phyloP scores from a whole-genome alignment of 2,113 vertebrate species.

The Myocastor coypus region DNA sequence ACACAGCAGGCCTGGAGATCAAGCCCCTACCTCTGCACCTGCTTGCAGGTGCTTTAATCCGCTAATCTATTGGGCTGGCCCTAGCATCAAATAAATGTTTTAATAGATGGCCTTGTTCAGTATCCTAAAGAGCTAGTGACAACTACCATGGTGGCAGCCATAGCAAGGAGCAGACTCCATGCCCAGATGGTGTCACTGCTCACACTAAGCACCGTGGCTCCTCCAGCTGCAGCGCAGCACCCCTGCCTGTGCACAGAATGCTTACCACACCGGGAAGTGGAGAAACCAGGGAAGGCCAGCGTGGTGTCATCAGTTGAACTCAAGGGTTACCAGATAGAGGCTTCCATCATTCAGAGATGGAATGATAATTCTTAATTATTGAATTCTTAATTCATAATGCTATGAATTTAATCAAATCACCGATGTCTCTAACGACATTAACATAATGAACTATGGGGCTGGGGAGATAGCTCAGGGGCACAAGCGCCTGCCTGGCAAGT shows the following conservation, averaged over 20 bases:
- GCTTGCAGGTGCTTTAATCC: too few species aligned
- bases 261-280: neutral
- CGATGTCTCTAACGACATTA: neutral
- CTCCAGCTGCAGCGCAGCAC: neutral
- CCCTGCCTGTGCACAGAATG: neutral
- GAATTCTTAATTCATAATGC: constrained; percentile 37
- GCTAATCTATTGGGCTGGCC: too few species aligned
- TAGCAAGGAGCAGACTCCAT: neutral
- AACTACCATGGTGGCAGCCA: neutral
- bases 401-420: neutral
- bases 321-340: neutral
- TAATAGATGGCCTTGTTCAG: constrained; percentile 29
- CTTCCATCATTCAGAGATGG: neutral
- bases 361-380: constrained; percentile 4
- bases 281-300: neutral
- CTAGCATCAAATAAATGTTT: too few species aligned
- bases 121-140: neutral
- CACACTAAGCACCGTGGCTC: neutral
- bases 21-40: too few species aligned
- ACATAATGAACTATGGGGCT: constrained; percentile 48
- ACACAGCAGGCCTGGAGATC: too few species aligned
- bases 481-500: too few species aligned
- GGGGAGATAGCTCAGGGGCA: too few species aligned
- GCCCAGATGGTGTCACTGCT: neutral
- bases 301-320: neutral